These are phyloP conservation scores for Brienomyrus brachyistius DNA, from an alignment of 2,113 vertebrate species.

Conservation along the genomic window DNA sequence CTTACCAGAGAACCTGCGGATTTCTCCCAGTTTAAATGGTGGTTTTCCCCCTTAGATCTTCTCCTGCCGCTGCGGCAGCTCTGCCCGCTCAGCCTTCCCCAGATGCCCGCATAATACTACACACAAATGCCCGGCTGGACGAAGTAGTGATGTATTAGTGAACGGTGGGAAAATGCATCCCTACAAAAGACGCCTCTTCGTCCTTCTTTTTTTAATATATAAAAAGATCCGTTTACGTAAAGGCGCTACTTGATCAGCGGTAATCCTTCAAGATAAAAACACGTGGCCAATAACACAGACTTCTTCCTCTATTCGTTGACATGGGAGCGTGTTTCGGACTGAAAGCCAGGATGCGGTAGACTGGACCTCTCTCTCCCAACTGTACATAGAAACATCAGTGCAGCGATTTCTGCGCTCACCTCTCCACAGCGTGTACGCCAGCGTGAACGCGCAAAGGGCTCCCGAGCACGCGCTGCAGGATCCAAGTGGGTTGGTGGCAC, in stretches of 20 bases:
- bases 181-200: not conserved
- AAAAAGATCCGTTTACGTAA: conserved; percentile 7
- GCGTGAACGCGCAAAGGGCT: not conserved
- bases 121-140: not conserved
- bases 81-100: not conserved
- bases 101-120: conserved; percentile 2
- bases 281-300: not conserved
- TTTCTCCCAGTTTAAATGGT: not conserved
- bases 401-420: not conserved
- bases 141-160: not conserved
- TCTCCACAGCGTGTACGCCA: not conserved
- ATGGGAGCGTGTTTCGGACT: not conserved
- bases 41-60: not conserved
- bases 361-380: not conserved
- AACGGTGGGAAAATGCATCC: not conserved
- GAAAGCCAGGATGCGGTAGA: not conserved
- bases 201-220: not conserved
- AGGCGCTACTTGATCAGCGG: not conserved
- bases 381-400: not conserved
- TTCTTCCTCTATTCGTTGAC: not conserved
- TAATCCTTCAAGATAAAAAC: not conserved
- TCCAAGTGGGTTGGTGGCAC: not conserved
- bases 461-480: not conserved
- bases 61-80: conserved; percentile 2
- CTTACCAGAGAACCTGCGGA: not conserved